phyloP scores from a whole-genome alignment of 2,797 vertebrate genomes.

The Ambastaia sidthimunki region DNA sequence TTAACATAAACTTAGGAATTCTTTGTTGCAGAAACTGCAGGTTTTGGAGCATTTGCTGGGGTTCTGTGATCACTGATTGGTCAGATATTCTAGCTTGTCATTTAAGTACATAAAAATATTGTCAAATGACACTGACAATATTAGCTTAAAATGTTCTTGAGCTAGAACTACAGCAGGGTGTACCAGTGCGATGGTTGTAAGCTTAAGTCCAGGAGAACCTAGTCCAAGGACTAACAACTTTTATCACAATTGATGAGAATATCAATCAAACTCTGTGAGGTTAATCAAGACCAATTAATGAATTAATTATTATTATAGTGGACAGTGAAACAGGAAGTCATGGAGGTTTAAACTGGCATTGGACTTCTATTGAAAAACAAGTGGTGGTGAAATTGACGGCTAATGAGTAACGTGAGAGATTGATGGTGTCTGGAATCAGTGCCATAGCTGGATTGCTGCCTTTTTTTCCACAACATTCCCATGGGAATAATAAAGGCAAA shows the following conservation, averaged over 20 bases:
- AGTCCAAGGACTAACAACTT: constrained; percentile 69
- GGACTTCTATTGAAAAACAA: constrained; percentile 72
- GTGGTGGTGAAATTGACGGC: constrained; percentile 68
- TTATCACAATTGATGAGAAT: constrained; percentile 70
- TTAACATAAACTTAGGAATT: too few relatives aligned
- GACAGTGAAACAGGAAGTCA: constrained; percentile 60
- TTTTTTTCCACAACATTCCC: constrained; percentile 1
- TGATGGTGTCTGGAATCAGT: constrained; percentile 62
- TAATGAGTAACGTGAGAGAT: constrained; percentile 72
- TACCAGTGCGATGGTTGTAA: neutral
- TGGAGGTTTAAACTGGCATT: constrained; percentile 65
- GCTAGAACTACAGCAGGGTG: neutral
- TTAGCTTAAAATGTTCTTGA: too few relatives aligned
- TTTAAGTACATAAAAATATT: too few relatives aligned
- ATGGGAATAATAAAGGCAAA: constrained; percentile 19
- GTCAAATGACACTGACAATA: too few relatives aligned
- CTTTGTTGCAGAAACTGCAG: neutral
- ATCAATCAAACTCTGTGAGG: constrained; percentile 73
- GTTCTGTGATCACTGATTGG: neutral
- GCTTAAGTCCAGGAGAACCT: constrained; percentile 41
- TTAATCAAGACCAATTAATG: constrained; percentile 73
- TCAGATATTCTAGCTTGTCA: neutral
- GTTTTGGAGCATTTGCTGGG: neutral
- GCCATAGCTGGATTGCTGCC: constrained; percentile 29
- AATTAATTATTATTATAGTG: constrained; percentile 71